Percentiles rank a stretch among this genome's conserved stretches.
phyloP scores from a whole-genome alignment of 2,113 vertebrate species.

The Seriola dumerili region DNA sequence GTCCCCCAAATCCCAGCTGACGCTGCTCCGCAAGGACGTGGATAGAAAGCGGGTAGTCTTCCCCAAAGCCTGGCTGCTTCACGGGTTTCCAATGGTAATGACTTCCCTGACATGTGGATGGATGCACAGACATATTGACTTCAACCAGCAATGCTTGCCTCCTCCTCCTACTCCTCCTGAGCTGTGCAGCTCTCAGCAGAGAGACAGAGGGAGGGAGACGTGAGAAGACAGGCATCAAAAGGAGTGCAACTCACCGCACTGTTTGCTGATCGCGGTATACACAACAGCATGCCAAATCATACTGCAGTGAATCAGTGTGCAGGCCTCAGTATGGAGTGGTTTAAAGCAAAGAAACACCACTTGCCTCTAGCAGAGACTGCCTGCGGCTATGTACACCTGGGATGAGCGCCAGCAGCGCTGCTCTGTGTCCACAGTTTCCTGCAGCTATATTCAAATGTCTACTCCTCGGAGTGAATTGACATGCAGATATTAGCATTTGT shows the following conservation, averaged over 20 bases:
- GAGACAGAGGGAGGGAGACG: constrained; percentile 43
- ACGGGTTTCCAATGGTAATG: constrained; percentile 46
- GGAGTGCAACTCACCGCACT: constrained; percentile 36
- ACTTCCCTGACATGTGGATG: constrained; percentile 41
- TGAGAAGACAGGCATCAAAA: constrained; percentile 62
- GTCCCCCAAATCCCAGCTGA: constrained; percentile 31
- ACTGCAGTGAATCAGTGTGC: constrained; percentile 58
- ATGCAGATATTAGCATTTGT: constrained; percentile 47
- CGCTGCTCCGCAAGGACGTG: neutral
- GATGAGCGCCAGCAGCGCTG: constrained; percentile 42
- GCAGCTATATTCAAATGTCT: constrained; percentile 61
- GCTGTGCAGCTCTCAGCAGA: constrained; percentile 31
- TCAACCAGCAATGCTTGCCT: constrained; percentile 14
- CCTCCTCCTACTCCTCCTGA: constrained; percentile 31
- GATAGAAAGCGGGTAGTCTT: constrained; percentile 11
- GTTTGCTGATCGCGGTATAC: constrained; percentile 62
- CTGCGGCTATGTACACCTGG: constrained; percentile 62
- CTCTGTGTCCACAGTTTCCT: constrained; percentile 57
- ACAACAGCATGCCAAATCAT: constrained; percentile 50
- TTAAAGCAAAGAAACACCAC: constrained; percentile 75
- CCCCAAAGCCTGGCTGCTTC: constrained; percentile 25
- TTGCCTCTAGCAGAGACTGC: constrained; percentile 62
- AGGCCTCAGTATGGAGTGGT: constrained; percentile 54
- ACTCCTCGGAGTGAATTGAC: constrained; percentile 21
- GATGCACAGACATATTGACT: constrained; percentile 40